These are phyloP conservation scores for Palaemon carinicauda DNA, from an alignment of 1,140 invertebrate species.

Conservation along the genomic window DNA sequence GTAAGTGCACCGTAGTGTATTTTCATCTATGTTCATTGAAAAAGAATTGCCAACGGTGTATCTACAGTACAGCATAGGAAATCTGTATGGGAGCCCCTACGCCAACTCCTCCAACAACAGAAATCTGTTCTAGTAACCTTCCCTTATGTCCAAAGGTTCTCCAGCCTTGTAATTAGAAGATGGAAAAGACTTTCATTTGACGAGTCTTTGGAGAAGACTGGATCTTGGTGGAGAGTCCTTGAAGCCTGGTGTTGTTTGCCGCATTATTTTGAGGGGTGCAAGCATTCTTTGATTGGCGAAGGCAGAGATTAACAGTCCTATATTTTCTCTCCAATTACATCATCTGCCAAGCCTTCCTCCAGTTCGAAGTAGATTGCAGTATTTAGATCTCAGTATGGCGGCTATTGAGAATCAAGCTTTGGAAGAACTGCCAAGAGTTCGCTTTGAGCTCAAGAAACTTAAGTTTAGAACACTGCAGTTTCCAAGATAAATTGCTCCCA, in stretches of 20 bases:
- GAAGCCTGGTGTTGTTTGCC: conserved; percentile 73
- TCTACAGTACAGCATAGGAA: too few species aligned
- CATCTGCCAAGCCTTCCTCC: conserved; percentile 26
- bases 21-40: too few species aligned
- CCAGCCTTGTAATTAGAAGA: too few species aligned
- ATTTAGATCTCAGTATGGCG: conserved; percentile 84
- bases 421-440: conserved; percentile 72
- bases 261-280: conserved; percentile 77
- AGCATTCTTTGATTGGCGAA: conserved; percentile 79
- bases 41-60: too few species aligned
- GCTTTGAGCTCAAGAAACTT: conserved; percentile 78
- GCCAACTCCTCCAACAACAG: too few species aligned
- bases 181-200: conserved; percentile 80
- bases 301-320: conserved; percentile 70
- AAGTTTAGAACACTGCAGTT: conserved; percentile 82
- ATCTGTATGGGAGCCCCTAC: too few species aligned
- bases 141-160: too few species aligned
- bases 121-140: too few species aligned
- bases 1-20: too few species aligned
- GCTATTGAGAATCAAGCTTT: conserved; percentile 71
- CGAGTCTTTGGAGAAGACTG: conserved; percentile 83
- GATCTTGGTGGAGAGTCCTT: conserved; percentile 79
- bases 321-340: conserved; percentile 41
- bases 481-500: conserved; percentile 72
- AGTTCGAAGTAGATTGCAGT: conserved; percentile 72